Conservation (phyloP, 2,888 invertebrate species). For the Scaptodrosophila latifasciaeformis region DNA sequence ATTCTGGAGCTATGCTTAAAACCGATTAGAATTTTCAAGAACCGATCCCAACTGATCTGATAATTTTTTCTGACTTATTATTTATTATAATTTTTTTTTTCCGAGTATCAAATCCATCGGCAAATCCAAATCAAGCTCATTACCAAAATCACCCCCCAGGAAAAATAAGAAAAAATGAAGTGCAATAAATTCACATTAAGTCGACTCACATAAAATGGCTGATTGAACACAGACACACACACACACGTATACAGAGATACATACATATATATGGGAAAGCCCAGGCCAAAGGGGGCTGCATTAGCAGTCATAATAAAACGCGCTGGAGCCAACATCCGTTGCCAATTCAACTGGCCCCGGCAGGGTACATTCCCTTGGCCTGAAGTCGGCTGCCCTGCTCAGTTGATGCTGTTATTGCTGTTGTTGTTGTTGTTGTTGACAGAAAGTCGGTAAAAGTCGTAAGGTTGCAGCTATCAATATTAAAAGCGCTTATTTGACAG, state of each 20-base stretch:
- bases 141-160: slow-evolving; percentile 25
- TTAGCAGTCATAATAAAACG: slow-evolving; percentile 22
- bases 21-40: too few species aligned
- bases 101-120: too few species aligned
- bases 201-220: slow-evolving; percentile 66
- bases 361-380: background rate
- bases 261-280: too few species aligned
- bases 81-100: too few species aligned
- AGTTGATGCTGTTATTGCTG: background rate
- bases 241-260: too few species aligned
- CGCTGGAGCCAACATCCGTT: slow-evolving; percentile 59
- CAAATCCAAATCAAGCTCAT: slow-evolving; percentile 53
- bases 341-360: background rate
- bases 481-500: slow-evolving; percentile 69
- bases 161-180: slow-evolving; percentile 34
- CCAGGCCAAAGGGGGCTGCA: slow-evolving; percentile 1
- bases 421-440: slow-evolving; percentile 1
- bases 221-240: slow-evolving; percentile 57
- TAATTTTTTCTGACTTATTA: too few species aligned
- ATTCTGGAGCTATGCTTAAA: too few species aligned
- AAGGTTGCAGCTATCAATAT: slow-evolving; percentile 56
- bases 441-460: slow-evolving; percentile 55
- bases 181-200: slow-evolving; percentile 64
- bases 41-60: too few species aligned
- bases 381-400: background rate